Conservation (phyloP, 2,113 vertebrate species). For the Xyrauchen texanus region DNA sequence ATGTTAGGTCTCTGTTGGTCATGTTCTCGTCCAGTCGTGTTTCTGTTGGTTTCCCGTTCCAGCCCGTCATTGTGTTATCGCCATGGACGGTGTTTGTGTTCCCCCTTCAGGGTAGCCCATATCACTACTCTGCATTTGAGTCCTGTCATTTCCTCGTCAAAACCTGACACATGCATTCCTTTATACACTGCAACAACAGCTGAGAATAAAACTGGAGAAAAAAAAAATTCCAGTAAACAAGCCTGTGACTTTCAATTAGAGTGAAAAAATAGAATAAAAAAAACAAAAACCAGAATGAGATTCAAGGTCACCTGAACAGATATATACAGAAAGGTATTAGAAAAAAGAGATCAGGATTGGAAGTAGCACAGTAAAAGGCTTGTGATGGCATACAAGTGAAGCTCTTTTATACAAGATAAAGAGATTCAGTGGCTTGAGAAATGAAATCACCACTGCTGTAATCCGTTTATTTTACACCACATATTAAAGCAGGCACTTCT, state of each 20-base stretch:
- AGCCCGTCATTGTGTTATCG: no score
- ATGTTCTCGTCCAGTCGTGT: no score
- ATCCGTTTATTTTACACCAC: conserved; percentile 19
- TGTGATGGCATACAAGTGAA: conserved; percentile 8
- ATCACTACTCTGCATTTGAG: no score
- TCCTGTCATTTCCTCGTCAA: no score
- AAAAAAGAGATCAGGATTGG: neutral
- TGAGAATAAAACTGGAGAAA: neutral
- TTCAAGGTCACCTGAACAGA: conserved; percentile 4
- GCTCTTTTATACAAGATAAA: conserved; percentile 19
- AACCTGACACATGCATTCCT: no score
- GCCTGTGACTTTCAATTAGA: neutral
- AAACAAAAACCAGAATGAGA: neutral
- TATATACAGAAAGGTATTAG: neutral
- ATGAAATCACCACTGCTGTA: conserved; percentile 22
- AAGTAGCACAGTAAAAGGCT: neutral
- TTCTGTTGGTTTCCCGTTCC: no score
- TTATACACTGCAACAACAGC: neutral
- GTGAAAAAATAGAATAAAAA: neutral
- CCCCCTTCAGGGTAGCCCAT: no score
- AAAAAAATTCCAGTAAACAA: neutral
- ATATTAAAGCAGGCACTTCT: conserved; percentile 26
- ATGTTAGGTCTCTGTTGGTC: no score
- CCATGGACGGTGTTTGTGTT: no score
- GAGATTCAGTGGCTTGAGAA: conserved; percentile 9